A percentile compares a stretch with the other conserved stretches of the same genome.
Conservation (phyloP, 2,797 vertebrate genomes). For the Staurois parvus region DNA sequence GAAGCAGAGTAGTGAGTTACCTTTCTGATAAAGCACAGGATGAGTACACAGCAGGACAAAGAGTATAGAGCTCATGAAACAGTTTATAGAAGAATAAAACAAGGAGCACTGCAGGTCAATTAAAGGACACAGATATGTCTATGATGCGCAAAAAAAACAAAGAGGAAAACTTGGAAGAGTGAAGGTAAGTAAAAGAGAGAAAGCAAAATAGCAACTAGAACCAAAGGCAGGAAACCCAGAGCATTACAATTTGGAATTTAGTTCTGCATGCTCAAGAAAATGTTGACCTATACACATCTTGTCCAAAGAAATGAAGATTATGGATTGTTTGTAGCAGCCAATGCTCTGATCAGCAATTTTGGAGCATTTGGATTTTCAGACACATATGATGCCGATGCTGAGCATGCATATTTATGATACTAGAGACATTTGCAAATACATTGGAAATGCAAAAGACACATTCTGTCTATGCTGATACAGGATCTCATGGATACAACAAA, state of each 20-base stretch:
- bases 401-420: not conserved
- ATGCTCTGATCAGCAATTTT: not conserved
- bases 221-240: not conserved
- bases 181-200: not conserved
- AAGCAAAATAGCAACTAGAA: not conserved
- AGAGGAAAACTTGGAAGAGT: not conserved
- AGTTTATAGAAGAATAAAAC: conserved; percentile 9
- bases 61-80: conserved; percentile 1
- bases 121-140: conserved; percentile 11
- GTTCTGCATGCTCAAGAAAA: not conserved
- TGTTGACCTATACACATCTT: not conserved
- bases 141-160: not conserved
- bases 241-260: not conserved
- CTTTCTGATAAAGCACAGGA: conserved; percentile 25
- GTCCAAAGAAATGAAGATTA: not conserved
- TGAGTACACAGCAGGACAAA: conserved; percentile 25
- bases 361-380: not conserved
- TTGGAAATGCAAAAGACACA: not conserved
- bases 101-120: conserved; percentile 19
- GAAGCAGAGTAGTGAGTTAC: conserved; percentile 1
- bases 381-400: conserved; percentile 4
- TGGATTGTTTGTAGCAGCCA: no score
- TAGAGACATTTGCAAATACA: not conserved
- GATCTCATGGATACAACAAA: not conserved
- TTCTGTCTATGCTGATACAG: not conserved